Evolutionary conservation across 2,888 invertebrate genomes (phyloP), one percentile per base, ranked within the genome.

Genomic region (Temnothorax ravouxi): DNA sequence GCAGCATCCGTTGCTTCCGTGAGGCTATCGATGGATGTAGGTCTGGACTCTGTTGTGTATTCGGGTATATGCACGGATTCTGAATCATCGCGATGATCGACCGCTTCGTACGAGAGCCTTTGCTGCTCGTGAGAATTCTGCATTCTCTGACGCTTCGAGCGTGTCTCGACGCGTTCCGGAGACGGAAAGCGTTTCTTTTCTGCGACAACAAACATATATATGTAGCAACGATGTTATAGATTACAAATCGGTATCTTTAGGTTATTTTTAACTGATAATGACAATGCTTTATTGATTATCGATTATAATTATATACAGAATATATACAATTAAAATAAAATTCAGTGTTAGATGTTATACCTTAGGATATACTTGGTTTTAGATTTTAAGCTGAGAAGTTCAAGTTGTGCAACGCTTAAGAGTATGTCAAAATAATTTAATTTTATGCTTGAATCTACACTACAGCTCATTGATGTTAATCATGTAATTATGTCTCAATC

Each of bases 21-120:
- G 66, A 84, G 25, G 66, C 81, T 86, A 71, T 88, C 86, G 11
- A 47, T 41, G 13, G 89, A 88, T n/a, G 80, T 80, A 21, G 76
- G 71, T 11, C 52, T 77, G 41, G 89, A 88, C 71, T 86, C 88
- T 44, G 34, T 56, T 41, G 80, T 64, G 81, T 83, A 89, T 74
- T 77, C 86, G 9, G 82, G 66, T 13, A 34, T 71, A n/a, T 66
- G 79, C 2, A 41, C n/a, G 44, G 86, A 88, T 38, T 72, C 80
- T n/a, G 85, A 69, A 71, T 56, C 85, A 4, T 79, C 81, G 4
- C 50, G 50, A n/a, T 50, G 54, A 2, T 54, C 62, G 13, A 59
- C 62, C 15, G 54, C 47, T 21, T 84, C 80, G 75, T 76, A 84
- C 15, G 83, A 77, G 47, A 82, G n/a, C 9, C 83, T 82, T n/a